Base-by-base conservation (phyloP, 2,797 vertebrate species). In the Distichodus sexfasciatus region DNA sequence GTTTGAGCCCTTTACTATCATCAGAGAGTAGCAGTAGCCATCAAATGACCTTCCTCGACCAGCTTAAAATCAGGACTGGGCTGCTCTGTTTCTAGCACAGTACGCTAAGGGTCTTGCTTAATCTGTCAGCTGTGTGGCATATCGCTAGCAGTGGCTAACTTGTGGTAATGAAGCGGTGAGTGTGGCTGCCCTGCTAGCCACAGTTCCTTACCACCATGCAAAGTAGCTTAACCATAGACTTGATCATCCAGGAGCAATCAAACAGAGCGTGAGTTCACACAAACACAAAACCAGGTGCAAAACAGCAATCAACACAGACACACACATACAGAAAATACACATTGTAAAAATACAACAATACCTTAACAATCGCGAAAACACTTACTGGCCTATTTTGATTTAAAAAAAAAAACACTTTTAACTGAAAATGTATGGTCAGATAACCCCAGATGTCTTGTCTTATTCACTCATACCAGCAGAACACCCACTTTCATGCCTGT, bases 171-270 rank as follows among this genome's bases (percentile, higher is more conserved):
- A 29, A 68, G 60, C 50, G 61, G 48, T 76, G 76, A 59, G 54
- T 78, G 76, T 62, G 79, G 79, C 79, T 68, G 66, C 7, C 14
- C 51, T 36, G 58, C 61, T 47, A 66, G 73, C 66, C 70, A 28
- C 48, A 65, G 35, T 63, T 66, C 55, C 46, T 57, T 33, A 71
- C 67, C 76, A 72, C 69, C 55, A 80, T 78, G 76, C 79, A 78
- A 78, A 80, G 31, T 33, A 72, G 61, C 23, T 46, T 53, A 66
- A 68, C 66, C 76, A 70, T 6, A 47, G 66, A 14, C 57, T 66
- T 64, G 53, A 69, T 76, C 75, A 73, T 64, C 31, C 64, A 36
- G 14, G 48, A 19, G 35, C 15, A 62, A 43, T 51, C 51, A 57
- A 60, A 69, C 28, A 69, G 46, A 77, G 38, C 46, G 44, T 29